phyloP scores from a whole-genome alignment of 2,113 vertebrate species.

The Tetrao urogallus region DNA sequence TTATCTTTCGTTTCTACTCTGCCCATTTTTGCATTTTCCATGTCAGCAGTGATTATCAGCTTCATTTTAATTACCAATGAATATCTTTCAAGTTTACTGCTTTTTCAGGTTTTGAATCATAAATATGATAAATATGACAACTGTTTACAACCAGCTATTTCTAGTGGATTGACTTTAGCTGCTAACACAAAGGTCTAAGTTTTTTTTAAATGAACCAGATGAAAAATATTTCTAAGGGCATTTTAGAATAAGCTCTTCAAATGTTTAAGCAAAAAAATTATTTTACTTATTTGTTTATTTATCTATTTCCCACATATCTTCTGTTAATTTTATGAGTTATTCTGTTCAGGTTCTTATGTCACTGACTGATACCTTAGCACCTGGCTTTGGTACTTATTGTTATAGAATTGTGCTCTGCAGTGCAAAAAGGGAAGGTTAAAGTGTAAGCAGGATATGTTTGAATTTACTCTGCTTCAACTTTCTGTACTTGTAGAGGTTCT shows the following conservation, averaged over 20 bases:
- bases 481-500: not conserved
- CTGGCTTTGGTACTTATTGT: not conserved
- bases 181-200: not conserved
- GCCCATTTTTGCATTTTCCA: not conserved
- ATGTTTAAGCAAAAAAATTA: not conserved
- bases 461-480: not conserved
- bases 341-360: not conserved
- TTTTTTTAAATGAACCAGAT: not conserved
- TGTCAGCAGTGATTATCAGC: not conserved
- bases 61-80: not conserved
- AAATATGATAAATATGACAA: not conserved
- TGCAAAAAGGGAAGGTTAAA: not conserved
- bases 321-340: not conserved
- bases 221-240: not conserved
- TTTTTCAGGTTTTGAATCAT: not conserved
- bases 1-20: not conserved
- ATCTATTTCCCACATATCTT: not conserved
- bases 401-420: not conserved
- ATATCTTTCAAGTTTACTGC: constrained; percentile 7
- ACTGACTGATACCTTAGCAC: not conserved
- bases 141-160: not conserved
- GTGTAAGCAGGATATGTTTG: not conserved
- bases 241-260: not conserved
- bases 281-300: rapidly evolving
- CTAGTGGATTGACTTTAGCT: not conserved